Base-by-base conservation (phyloP, 2,113 vertebrate genomes). In the Saguinus midas region DNA sequence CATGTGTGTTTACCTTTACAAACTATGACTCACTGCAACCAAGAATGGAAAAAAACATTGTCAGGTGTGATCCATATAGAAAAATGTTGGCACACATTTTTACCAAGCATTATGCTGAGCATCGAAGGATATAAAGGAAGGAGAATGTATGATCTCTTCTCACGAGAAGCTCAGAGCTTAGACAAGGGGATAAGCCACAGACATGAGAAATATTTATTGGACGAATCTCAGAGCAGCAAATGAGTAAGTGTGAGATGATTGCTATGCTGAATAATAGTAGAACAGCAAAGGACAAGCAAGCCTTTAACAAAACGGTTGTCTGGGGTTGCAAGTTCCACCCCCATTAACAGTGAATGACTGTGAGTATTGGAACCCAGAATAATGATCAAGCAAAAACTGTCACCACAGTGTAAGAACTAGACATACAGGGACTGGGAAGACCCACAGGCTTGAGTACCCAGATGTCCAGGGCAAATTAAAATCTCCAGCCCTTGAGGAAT, bases 231-330 rank as follows among this genome's bases (percentile, higher is more conserved):
- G 58, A 87, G 70, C 17, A 37, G 50, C 52, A 70, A 70, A 45
- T n/a, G 72, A 85, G 25, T 84, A 88, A 58, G 32, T 66, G 29
- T n/a, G 27, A 82, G 32, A 55, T 70, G 70, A 85, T 50, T 87
- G 32, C 37, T 57, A 61, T 5, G 21, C 35, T 93, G 79, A 32
- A 14, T 78, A 89, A 89, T 17, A 70, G 61, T 64, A 68, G 87
- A 93, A 85, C 32, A 93, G 83, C 35, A 90, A 83, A 95, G n/a
- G 68, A 40, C 32, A 79, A 89, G 73, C 18, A 83, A 73, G 25
- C 6, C 40, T 89, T 92, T 90, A 68, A 87, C 61, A n/a, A 95
- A 61, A 95, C 13, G 58, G 12, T 58, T 35, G 57, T 91, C 68
- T 61, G 25, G 43, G 70, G 23, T 66, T 76, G 48, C 55, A 32